These are phyloP conservation scores for Folsomia manolachei DNA, from an alignment of 2,888 invertebrate genomes.

Conservation along the genomic window DNA sequence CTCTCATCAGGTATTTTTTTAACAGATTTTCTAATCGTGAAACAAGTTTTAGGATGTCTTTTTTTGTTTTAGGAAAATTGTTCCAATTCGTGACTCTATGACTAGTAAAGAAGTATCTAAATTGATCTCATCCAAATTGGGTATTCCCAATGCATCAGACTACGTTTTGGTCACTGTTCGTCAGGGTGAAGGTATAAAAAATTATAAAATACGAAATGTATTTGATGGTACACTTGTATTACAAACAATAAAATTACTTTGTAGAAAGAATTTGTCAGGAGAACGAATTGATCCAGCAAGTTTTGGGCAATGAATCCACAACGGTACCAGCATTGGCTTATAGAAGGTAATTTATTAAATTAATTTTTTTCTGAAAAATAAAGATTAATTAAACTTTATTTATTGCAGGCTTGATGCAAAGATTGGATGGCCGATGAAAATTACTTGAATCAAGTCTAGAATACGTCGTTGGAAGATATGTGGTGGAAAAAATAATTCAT, in stretches of 20 bases:
- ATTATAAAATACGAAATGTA: conserved; percentile 2
- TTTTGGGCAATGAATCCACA: conserved; percentile 39
- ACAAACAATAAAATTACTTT: conserved; percentile 41
- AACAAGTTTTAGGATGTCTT: not conserved
- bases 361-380: no score
- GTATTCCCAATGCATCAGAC: conserved; percentile 94
- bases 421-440: conserved; percentile 81
- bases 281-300: conserved; percentile 62
- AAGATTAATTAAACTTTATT: no score
- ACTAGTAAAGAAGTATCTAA: conserved; percentile 82
- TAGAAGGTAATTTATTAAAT: no score
- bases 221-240: no score
- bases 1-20: conserved; percentile 62
- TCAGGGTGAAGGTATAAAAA: conserved; percentile 74
- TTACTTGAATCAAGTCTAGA: conserved; percentile 19
- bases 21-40: not conserved
- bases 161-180: conserved; percentile 87
- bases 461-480: no score
- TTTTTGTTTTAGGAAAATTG: conserved; percentile 62
- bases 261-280: conserved; percentile 85
- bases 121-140: conserved; percentile 89
- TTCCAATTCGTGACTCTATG: conserved; percentile 60
- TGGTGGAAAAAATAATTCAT: no score
- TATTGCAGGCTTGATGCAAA: conserved; percentile 95
- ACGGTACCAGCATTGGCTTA: conserved; percentile 72